Conservation (phyloP, 2,797 vertebrate genomes). For the Sorex maritimensis region DNA sequence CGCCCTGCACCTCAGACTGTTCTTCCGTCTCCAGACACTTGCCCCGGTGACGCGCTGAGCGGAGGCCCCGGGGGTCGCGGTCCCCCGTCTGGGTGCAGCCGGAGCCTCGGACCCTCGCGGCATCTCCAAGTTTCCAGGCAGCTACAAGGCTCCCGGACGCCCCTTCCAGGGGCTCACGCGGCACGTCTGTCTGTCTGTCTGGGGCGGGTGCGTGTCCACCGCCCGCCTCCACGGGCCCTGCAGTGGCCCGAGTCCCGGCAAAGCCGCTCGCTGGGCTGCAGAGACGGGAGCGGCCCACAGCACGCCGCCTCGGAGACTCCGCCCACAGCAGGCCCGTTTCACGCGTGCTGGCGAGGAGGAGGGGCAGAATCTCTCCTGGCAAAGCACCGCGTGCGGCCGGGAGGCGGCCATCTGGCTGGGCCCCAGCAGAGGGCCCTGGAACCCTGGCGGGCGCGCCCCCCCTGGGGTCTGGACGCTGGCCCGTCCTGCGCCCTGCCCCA, state of each 20-base stretch:
- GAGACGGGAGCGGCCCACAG: too few relatives aligned
- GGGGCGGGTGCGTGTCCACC: too few relatives aligned
- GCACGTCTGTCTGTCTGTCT: too few relatives aligned
- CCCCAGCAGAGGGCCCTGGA: too few relatives aligned
- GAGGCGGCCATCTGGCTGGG: conserved; percentile 49
- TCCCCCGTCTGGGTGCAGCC: not conserved
- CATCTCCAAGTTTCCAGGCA: conserved; percentile 72
- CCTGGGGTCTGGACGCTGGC: not conserved
- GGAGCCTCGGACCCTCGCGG: not conserved
- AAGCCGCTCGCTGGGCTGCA: too few relatives aligned
- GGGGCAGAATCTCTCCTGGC: not conserved
- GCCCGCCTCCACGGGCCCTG: too few relatives aligned
- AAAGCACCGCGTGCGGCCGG: too few relatives aligned
- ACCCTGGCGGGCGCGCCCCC: not conserved
- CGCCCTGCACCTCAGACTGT: not conserved
- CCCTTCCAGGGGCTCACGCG: too few relatives aligned
- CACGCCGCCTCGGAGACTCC: too few relatives aligned
- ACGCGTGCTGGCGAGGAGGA: not conserved
- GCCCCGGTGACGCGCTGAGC: not conserved
- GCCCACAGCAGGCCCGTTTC: conserved; percentile 27
- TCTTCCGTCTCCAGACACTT: not conserved
- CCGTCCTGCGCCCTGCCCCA: rapidly evolving
- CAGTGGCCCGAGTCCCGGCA: too few relatives aligned
- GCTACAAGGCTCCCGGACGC: too few relatives aligned
- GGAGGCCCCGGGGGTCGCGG: not conserved